Evolutionary conservation across 2,113 vertebrate species (phyloP).

Genomic region (Pelecanus crispus): DNA sequence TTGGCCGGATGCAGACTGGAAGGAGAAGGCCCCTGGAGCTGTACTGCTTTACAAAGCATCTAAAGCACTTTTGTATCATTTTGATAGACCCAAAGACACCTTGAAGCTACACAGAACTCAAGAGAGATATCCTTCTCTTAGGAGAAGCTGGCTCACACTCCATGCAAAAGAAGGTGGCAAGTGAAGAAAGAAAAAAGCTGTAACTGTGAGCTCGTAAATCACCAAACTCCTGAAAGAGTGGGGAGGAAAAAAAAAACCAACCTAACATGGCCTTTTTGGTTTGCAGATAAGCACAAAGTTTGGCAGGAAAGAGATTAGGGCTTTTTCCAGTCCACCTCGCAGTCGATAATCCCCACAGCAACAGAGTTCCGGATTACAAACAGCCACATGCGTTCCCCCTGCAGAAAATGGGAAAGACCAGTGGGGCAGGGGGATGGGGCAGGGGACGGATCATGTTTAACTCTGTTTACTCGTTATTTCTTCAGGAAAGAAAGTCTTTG

Average conservation of each 20-base stretch:
- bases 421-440: not conserved
- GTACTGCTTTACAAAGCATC: not conserved
- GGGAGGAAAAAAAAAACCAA: not conserved
- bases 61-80: not conserved
- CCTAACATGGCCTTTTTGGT: slow-evolving; percentile 1
- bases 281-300: slow-evolving; percentile 59
- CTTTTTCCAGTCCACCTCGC: slow-evolving; percentile 43
- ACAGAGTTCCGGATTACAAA: slow-evolving; percentile 18
- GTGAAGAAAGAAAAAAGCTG: not conserved
- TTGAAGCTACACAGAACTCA: not conserved
- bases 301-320: slow-evolving; percentile 67
- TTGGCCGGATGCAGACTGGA: not conserved
- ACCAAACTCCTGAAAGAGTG: not conserved
- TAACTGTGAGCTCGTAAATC: not conserved
- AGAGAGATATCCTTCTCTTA: not conserved
- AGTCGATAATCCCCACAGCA: slow-evolving; percentile 45
- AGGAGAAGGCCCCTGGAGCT: not conserved
- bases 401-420: not conserved
- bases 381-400: not conserved
- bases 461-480: not conserved
- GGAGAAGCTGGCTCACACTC: not conserved
- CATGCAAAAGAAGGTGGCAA: not conserved
- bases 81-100: not conserved
- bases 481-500: not conserved
- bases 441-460: not conserved